Evolutionary conservation across 2,113 vertebrate species (phyloP).

Genomic region (Leptodactylus fuscus): DNA sequence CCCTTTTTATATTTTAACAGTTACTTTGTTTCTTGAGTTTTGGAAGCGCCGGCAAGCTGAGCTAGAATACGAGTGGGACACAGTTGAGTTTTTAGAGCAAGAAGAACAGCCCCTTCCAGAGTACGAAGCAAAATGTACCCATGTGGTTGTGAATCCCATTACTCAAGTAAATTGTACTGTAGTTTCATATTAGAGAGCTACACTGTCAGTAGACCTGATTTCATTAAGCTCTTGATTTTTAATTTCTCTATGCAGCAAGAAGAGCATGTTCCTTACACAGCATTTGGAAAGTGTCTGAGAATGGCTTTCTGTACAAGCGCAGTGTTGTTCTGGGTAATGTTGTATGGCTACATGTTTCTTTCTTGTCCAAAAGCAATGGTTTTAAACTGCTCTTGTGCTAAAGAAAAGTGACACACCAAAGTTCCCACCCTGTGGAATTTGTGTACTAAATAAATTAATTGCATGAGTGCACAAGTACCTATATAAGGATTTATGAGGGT

Average conservation of each 20-base stretch:
- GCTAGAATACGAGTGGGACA: slow-evolving; percentile 93
- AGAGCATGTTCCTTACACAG: slow-evolving; percentile 85
- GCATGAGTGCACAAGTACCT: too few species aligned
- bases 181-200: not conserved
- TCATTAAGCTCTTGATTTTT: not conserved
- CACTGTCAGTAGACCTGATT: not conserved
- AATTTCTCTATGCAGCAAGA: slow-evolving; percentile 74
- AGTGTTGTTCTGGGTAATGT: slow-evolving; percentile 91
- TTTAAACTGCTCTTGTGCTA: not conserved
- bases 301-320: slow-evolving; percentile 86
- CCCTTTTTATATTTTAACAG: slow-evolving; percentile 65
- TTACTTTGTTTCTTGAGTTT: slow-evolving; percentile 92
- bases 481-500: too few species aligned
- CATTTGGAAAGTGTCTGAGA: slow-evolving; percentile 87
- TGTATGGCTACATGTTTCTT: not conserved
- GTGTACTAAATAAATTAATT: too few species aligned
- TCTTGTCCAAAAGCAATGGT: not conserved
- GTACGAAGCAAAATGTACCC: slow-evolving; percentile 86
- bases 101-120: slow-evolving; percentile 87
- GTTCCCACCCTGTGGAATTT: too few species aligned
- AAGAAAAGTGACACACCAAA: not conserved
- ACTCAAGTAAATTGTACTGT: slow-evolving; percentile 72
- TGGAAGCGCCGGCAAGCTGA: slow-evolving; percentile 93
- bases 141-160: slow-evolving; percentile 82
- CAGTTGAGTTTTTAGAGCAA: slow-evolving; percentile 89